phyloP scores from a whole-genome alignment of 2,113 vertebrate species.

The Ornithorhynchus anatinus region DNA sequence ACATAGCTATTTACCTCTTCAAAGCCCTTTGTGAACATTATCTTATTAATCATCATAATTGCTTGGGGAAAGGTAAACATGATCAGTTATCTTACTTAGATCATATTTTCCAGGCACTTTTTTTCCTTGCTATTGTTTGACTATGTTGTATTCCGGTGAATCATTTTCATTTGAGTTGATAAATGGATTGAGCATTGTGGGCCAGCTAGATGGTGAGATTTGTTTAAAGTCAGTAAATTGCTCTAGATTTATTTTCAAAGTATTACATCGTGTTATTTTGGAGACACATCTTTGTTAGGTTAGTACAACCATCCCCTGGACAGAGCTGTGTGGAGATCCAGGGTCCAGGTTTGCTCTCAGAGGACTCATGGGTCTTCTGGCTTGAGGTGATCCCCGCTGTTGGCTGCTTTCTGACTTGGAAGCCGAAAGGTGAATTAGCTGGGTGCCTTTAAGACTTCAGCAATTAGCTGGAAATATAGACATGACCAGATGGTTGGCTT shows the following conservation, averaged over 20 bases:
- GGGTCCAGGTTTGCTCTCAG: too few species aligned
- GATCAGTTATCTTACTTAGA: constrained; percentile 59
- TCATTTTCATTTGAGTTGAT: constrained; percentile 56
- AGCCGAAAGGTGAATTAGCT: neutral
- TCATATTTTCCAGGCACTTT: constrained; percentile 41
- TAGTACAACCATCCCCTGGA: too few species aligned
- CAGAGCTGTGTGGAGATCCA: too few species aligned
- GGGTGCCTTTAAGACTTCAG: neutral
- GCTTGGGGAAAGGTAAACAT: constrained; percentile 60
- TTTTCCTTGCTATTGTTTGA: constrained; percentile 56
- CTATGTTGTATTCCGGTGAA: constrained; percentile 51
- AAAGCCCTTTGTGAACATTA: constrained; percentile 56
- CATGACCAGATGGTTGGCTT: neutral
- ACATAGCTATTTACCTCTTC: constrained; percentile 45
- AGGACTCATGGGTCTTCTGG: too few species aligned
- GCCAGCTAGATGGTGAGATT: too few species aligned
- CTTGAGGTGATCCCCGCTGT: neutral
- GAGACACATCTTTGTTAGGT: too few species aligned
- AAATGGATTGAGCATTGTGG: too few species aligned
- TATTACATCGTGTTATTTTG: too few species aligned
- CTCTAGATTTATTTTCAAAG: too few species aligned
- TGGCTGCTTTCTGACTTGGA: constrained; percentile 1
- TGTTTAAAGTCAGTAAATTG: too few species aligned
- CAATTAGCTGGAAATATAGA: neutral
- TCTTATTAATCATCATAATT: constrained; percentile 61